Base-by-base conservation (phyloP, 37 sponge, comb jelly and placozoan genomes). In the Corticium candelabrum region DNA sequence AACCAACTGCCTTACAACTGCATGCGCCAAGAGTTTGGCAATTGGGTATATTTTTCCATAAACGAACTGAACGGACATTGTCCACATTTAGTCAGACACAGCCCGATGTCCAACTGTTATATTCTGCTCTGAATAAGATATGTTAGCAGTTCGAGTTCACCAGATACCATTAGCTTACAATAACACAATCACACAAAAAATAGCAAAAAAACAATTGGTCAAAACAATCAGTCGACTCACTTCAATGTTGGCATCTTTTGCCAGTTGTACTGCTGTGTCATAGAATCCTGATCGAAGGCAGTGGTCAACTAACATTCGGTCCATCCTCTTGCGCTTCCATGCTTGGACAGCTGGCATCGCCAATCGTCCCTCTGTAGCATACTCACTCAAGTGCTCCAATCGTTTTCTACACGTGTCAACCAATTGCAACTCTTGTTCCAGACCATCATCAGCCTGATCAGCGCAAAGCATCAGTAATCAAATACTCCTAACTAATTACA, bases 241-340 rank as follows among this genome's bases (percentile, higher is more conserved):
- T 79, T 84, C 87, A 35, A 90, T 74, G 3, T 86, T 86, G 4
- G 85, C 79, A 29, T 89, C 87, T 74, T 95, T 75, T 2, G 86
- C 84, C 71, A 95, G 56, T 5, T 56, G 38, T 7, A 84, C 56
- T 2, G 93, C 93, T 33, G 90, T 80, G 1, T 78, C 84, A 86
- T 95, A 95, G 73, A 85, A 1, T 88, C 94, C 78, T 68, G 74
- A 74, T 68, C 99, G 41, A 27, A 99, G 81, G 78, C 94, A 84
- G 69, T 99, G 93, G 41, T 99, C 99, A 27, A 94, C 88, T 35
- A 99, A 69, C 74, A 94, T 85, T 35, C 95, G 74, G 68, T 94
- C 87, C 21, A 86, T 68, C 7, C 87, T 80, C 36, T 77, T 68
- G 39, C 21, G 67, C 38, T 83, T 34, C 82, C 57, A 83, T 37